A percentile compares a stretch with the other conserved stretches of the same genome.
Evolutionary conservation across 2,888 invertebrate genomes (phyloP).

Genomic region (Mimas tiliae): DNA sequence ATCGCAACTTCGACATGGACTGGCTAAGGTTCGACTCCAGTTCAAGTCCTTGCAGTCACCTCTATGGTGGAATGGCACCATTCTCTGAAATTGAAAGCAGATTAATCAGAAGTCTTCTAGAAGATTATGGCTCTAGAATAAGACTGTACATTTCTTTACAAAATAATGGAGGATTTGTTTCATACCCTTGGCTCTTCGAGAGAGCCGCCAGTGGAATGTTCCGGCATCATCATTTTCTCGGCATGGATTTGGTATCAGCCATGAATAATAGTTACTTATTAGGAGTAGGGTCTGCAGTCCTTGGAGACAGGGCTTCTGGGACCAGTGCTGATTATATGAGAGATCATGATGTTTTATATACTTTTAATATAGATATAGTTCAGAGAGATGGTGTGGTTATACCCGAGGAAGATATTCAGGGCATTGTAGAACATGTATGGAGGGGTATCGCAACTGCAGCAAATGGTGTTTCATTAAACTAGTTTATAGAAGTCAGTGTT

Average conservation of each 20-base stretch:
- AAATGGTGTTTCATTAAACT: constrained; percentile 34
- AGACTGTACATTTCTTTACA: constrained; percentile 90
- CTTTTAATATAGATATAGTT: constrained; percentile 63
- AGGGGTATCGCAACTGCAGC: constrained; percentile 59
- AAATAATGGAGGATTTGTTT: constrained; percentile 88
- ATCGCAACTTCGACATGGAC: constrained; percentile 89
- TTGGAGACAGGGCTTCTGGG: constrained; percentile 67
- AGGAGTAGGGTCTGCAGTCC: constrained; percentile 58
- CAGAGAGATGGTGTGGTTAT: constrained; percentile 59
- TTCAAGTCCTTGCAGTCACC: constrained; percentile 85
- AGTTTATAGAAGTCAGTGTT: constrained; percentile 11
- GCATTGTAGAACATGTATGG: constrained; percentile 64
- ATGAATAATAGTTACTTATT: constrained; percentile 53
- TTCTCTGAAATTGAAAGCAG: constrained; percentile 88
- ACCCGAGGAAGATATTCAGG: constrained; percentile 57
- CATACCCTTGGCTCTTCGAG: constrained; percentile 89
- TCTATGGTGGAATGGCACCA: constrained; percentile 85
- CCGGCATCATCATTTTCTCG: constrained; percentile 60
- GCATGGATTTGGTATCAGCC: constrained; percentile 56
- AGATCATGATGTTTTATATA: constrained; percentile 52
- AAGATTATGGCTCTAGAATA: constrained; percentile 71
- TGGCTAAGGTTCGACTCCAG: constrained; percentile 87
- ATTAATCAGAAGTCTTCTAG: constrained; percentile 83
- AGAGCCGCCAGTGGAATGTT: constrained; percentile 71
- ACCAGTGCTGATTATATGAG: constrained; percentile 68